These are phyloP conservation scores for Triplophysa yarkandensis DNA, from an alignment of 2,797 vertebrate species.

Conservation along the genomic window DNA sequence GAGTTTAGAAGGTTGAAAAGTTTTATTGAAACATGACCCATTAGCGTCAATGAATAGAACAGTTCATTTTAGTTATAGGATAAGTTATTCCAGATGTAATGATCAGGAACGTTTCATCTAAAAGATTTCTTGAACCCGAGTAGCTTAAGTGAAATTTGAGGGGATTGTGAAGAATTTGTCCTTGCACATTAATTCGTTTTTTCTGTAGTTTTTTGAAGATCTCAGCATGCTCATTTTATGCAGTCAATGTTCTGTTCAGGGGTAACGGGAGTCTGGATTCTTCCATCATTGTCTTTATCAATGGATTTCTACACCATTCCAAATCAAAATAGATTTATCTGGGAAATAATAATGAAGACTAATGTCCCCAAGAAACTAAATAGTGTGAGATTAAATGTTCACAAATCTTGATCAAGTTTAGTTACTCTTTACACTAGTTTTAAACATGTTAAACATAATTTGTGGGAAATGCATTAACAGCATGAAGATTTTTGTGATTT, in stretches of 20 bases:
- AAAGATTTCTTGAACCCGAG: not conserved
- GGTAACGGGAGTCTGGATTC: not conserved
- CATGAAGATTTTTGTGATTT: too few species aligned
- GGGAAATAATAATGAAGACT: not conserved
- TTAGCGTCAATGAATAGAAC: not conserved
- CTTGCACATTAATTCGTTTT: not conserved
- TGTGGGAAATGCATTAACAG: too few species aligned
- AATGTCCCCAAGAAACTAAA: not conserved
- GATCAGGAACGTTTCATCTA: slow-evolving; percentile 21
- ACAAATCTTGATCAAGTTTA: too few species aligned
- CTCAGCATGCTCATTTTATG: not conserved
- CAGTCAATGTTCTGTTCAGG: not conserved
- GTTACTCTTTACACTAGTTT: too few species aligned
- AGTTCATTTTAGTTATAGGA: not conserved
- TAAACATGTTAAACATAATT: too few species aligned
- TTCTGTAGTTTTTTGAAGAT: not conserved
- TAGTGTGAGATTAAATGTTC: not conserved
- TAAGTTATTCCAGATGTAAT: slow-evolving; percentile 34
- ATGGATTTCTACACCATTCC: not conserved
- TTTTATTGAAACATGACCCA: not conserved
- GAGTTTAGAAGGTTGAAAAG: not conserved
- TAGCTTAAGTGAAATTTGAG: not conserved
- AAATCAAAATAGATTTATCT: not conserved
- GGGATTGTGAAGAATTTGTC: slow-evolving; percentile 2
- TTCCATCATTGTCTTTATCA: not conserved